These are phyloP conservation scores for Dasyprocta punctata DNA, from an alignment of 2,113 vertebrate species.

Conservation along the genomic window DNA sequence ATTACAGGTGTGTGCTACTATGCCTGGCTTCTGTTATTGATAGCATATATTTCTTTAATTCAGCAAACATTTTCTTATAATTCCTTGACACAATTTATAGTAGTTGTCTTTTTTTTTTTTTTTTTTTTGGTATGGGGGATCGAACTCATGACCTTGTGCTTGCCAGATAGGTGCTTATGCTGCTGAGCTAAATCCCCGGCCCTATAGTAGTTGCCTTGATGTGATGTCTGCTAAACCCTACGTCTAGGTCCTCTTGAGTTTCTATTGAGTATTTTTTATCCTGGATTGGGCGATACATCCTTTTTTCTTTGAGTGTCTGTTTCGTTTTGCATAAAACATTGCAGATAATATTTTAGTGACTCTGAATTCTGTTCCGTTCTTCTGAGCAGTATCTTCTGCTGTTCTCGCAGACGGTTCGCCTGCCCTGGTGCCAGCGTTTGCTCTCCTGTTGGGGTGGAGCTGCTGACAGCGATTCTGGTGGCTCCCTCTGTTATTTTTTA, in stretches of 20 bases:
- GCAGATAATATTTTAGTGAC: neutral
- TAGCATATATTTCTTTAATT: neutral
- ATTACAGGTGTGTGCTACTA: neutral
- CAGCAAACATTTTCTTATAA: constrained; percentile 7
- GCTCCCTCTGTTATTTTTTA: neutral
- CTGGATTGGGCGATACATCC: neutral
- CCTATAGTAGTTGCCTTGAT: neutral
- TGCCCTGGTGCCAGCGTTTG: neutral
- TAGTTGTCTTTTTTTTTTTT: no score
- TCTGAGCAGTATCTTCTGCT: neutral
- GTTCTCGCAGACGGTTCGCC: neutral
- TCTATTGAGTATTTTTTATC: constrained; percentile 14
- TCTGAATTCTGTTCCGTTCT: neutral
- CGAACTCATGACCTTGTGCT: no score
- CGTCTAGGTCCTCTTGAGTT: neutral
- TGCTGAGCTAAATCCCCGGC: no score
- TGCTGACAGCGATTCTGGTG: neutral
- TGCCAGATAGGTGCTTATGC: no score
- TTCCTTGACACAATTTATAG: neutral
- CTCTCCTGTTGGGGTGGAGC: neutral
- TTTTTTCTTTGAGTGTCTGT: neutral
- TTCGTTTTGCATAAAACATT: constrained; percentile 2
- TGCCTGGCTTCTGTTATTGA: neutral
- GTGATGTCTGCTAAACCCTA: neutral
- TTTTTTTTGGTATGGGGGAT: no score